These are phyloP conservation scores for Aldabrachelys gigantea DNA, from an alignment of 2,113 vertebrate genomes.

Conservation along the genomic window DNA sequence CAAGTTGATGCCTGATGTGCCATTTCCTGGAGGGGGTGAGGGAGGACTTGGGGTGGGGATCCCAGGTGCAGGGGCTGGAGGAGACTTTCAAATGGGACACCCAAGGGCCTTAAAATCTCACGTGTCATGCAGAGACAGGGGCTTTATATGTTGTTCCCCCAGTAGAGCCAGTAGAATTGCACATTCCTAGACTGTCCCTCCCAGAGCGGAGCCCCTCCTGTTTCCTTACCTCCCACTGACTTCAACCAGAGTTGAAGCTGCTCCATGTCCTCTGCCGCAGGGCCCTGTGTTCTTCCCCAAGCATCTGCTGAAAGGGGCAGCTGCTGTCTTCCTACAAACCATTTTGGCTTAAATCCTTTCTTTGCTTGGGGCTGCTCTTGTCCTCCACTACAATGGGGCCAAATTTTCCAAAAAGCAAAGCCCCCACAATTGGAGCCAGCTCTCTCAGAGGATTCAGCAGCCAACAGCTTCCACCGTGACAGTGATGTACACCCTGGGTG, in stretches of 20 bases:
- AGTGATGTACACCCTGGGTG: neutral
- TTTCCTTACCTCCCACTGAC: neutral
- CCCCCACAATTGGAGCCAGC: neutral
- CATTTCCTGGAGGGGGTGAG: rapidly evolving
- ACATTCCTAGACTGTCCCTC: neutral
- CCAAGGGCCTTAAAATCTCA: neutral
- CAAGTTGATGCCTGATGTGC: rapidly evolving
- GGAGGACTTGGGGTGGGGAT: neutral
- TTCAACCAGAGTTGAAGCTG: neutral
- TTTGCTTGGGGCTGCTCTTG: neutral
- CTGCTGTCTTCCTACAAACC: neutral
- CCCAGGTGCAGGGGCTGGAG: neutral
- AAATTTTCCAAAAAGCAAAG: neutral
- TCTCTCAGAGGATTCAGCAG: neutral
- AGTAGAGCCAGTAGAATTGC: rapidly evolving
- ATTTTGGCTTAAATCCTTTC: neutral
- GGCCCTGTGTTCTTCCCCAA: neutral
- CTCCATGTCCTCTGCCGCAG: neutral
- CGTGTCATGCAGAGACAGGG: rapidly evolving
- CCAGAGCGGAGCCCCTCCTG: neutral
- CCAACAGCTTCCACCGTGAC: neutral
- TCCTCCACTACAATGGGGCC: neutral
- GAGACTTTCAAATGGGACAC: no score
- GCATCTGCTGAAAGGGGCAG: neutral
- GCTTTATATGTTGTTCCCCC: no score